phyloP scores from a whole-genome alignment of 2,113 vertebrate genomes.

The Thermophis baileyi region DNA sequence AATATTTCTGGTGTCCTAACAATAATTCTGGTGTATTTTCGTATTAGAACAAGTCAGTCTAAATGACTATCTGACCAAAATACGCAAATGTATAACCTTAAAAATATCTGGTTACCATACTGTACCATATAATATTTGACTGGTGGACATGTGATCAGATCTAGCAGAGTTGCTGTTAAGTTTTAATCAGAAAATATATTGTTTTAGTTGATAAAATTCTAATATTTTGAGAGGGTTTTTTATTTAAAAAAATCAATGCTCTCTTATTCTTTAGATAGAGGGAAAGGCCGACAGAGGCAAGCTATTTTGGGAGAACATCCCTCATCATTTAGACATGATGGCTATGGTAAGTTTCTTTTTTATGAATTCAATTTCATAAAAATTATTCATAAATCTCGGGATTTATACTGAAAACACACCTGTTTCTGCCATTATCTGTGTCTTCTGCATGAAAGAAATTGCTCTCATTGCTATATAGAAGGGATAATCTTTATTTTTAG shows the following conservation, averaged over 20 bases:
- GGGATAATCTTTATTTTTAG: not conserved
- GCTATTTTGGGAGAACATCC: constrained; percentile 97
- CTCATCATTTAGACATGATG: constrained; percentile 86
- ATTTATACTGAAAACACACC: not conserved
- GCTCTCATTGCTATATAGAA: not conserved
- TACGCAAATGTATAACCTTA: constrained; percentile 51
- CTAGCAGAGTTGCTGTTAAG: constrained; percentile 53
- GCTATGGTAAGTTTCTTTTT: constrained; percentile 84
- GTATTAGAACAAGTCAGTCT: constrained; percentile 58
- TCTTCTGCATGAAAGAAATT: not conserved
- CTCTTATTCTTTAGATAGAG: constrained; percentile 81
- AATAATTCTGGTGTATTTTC: constrained; percentile 58
- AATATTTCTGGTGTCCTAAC: constrained; percentile 60
- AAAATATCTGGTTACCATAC: not conserved
- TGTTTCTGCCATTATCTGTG: not conserved
- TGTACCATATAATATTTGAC: not conserved
- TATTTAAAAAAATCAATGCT: constrained; percentile 56
- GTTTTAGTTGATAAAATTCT: constrained; percentile 47
- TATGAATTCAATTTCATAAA: not conserved
- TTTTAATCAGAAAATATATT: constrained; percentile 50
- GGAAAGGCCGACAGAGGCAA: constrained; percentile 90
- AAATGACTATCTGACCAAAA: constrained; percentile 66
- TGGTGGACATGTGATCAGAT: not conserved
- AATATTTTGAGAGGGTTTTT: constrained; percentile 14
- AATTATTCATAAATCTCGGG: constrained; percentile 7